Evolutionary conservation across 2,888 invertebrate genomes (phyloP).

Genomic region (Drosophila planitibia): DNA sequence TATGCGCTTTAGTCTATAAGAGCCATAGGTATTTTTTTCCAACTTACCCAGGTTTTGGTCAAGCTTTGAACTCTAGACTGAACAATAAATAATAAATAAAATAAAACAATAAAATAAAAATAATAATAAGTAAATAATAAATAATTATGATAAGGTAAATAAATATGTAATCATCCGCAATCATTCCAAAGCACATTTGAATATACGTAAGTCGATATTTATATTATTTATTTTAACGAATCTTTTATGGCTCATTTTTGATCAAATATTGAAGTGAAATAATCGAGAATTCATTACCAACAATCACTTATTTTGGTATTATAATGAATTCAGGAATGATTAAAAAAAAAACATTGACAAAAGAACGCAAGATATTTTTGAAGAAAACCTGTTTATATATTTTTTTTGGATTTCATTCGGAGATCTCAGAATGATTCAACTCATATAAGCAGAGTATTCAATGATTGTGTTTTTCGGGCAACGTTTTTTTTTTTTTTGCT

Average conservation of each 20-base stretch:
- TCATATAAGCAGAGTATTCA: slow-evolving; percentile 7
- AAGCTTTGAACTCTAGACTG: no score
- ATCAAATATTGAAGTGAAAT: background rate
- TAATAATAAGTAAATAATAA: no score
- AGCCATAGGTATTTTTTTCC: background rate
- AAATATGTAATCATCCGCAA: background rate
- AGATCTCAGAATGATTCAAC: background rate
- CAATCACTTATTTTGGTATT: no score
- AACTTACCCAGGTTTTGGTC: background rate
- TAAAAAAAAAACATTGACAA: no score
- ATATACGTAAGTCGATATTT: background rate
- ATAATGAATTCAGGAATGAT: no score
- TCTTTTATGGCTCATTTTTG: background rate
- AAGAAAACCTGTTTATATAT: background rate
- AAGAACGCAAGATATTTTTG: no score
- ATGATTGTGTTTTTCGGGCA: background rate
- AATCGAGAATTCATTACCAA: background rate
- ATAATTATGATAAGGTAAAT: background rate
- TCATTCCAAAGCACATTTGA: background rate
- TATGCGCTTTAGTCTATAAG: background rate
- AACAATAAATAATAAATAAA: no score
- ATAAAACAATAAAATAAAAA: no score
- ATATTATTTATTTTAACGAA: no score
- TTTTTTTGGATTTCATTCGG: background rate
- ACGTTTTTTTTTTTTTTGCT: slow-evolving; percentile 1